These are phyloP conservation scores for Eulacestoma nigropectus DNA, from an alignment of 2,113 vertebrate species.

Conservation along the genomic window DNA sequence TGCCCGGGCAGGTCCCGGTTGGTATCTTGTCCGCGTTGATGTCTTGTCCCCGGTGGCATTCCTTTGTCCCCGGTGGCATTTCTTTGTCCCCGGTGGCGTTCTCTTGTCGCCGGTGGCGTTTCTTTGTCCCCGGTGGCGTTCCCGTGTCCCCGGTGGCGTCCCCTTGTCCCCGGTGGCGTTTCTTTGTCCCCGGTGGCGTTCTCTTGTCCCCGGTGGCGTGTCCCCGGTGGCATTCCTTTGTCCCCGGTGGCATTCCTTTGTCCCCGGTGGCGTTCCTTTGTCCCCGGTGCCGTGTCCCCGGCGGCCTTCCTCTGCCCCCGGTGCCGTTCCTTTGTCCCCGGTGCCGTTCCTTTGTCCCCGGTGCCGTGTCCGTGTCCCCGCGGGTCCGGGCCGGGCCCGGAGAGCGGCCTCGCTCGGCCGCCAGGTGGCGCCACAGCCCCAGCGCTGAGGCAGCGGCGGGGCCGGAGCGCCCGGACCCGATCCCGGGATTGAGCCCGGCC, in stretches of 20 bases:
- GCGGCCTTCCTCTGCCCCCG: no score
- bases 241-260: no score
- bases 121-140: not conserved
- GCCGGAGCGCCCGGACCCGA: not conserved
- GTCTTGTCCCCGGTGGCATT: not conserved
- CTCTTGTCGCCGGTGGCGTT: not conserved
- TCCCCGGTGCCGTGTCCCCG: not conserved
- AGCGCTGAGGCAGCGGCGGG: not conserved
- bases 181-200: not conserved
- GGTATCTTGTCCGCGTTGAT: constrained; percentile 17
- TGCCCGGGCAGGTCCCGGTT: constrained; percentile 10
- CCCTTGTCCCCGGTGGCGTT: rapidly evolving
- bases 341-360: no score
- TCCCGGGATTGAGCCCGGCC: rapidly evolving
- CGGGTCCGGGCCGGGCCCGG: not conserved
- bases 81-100: not conserved
- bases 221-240: not conserved
- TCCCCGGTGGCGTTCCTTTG: not conserved
- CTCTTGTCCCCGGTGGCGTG: not conserved
- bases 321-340: not conserved
- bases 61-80: rapidly evolving
- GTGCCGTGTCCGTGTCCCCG: not conserved
- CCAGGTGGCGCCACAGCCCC: constrained; percentile 69
- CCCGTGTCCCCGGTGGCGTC: not conserved
- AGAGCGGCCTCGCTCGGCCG: not conserved